Evolutionary conservation across 2,113 vertebrate species (phyloP), one percentile per base, ranked within the genome.

Genomic region (Galemys pyrenaicus): DNA sequence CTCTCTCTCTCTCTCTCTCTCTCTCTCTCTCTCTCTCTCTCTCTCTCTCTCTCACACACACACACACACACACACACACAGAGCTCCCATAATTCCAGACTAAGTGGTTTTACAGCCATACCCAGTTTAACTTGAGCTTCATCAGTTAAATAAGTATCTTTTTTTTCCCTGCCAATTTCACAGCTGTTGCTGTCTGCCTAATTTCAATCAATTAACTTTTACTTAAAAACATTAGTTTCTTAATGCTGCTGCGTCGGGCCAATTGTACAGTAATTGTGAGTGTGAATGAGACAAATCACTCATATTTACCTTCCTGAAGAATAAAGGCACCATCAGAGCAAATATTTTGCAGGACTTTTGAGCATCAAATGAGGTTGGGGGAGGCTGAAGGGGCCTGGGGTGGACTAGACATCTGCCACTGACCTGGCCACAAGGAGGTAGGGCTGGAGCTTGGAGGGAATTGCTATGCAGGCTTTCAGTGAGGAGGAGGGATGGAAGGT

Each of bases 201-300:
- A 97, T 96, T 96, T 96, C 95, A 93, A 87, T 97, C 92, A 94
- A 94, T 97, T 97, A 97, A 86, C 87, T 96, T 87, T 92, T 92
- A 79, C 87, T 96, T 96, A 90, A 96, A 97, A 96, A 80, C 92
- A 92, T 92, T 94, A 82, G 90, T 95, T 96, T 95, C 85, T 90
- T 95, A 79, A 92, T 86, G 62, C 17, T 16, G 77, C 73, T 60
- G 74, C 74, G 56, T 84, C 1, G 32, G 89, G 60, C 84, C 93
- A 78, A 84, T 92, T 94, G 94, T 88, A 64, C 1, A 24, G 81
- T 83, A 68, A 93, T 89, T 60, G 58, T 90, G 90, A 91, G 88
- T 70, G 32, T 62, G 85, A 94, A 82, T 85, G 87, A 92, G 92
- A 94, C 71, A 41, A 83, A 85, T 91, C 81, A 24, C 73, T 85